phyloP scores from a whole-genome alignment of 2,888 invertebrate species.

The Drosophila sordidula region DNA sequence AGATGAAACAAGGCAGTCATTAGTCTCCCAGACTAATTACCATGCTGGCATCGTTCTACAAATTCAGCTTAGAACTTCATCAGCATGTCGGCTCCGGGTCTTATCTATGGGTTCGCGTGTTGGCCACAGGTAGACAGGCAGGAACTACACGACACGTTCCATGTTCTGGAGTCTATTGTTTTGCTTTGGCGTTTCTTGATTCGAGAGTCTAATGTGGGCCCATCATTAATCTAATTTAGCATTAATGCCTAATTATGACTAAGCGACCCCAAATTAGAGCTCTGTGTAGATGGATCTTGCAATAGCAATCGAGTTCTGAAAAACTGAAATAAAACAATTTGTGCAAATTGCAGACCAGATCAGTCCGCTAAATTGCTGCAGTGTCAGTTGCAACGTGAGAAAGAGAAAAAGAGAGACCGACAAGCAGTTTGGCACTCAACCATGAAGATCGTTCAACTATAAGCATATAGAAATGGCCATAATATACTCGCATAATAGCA shows the following conservation, averaged over 20 bases:
- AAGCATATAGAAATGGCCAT: slow-evolving; percentile 13
- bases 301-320: neutral
- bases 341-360: slow-evolving; percentile 31
- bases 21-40: slow-evolving; percentile 68
- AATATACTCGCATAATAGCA: slow-evolving; percentile 26
- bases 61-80: slow-evolving; percentile 55
- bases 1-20: slow-evolving; percentile 55
- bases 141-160: slow-evolving; percentile 41
- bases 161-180: slow-evolving; percentile 40
- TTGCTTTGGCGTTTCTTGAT: slow-evolving; percentile 9
- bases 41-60: slow-evolving; percentile 44
- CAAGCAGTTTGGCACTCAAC: slow-evolving; percentile 45
- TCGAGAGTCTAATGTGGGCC: slow-evolving; percentile 52
- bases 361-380: slow-evolving; percentile 53
- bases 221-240: slow-evolving; percentile 78
- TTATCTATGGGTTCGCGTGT: slow-evolving; percentile 52
- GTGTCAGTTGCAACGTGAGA: slow-evolving; percentile 66
- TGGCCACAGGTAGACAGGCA: slow-evolving; percentile 21
- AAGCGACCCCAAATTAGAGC: slow-evolving; percentile 17
- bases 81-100: slow-evolving; percentile 37
- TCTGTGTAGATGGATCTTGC: neutral
- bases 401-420: neutral
- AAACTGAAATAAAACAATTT: slow-evolving; percentile 17
- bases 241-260: slow-evolving; percentile 59
- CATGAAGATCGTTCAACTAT: slow-evolving; percentile 75